Evolutionary conservation across 2,888 invertebrate species (phyloP).

Genomic region (Andricus curvator): DNA sequence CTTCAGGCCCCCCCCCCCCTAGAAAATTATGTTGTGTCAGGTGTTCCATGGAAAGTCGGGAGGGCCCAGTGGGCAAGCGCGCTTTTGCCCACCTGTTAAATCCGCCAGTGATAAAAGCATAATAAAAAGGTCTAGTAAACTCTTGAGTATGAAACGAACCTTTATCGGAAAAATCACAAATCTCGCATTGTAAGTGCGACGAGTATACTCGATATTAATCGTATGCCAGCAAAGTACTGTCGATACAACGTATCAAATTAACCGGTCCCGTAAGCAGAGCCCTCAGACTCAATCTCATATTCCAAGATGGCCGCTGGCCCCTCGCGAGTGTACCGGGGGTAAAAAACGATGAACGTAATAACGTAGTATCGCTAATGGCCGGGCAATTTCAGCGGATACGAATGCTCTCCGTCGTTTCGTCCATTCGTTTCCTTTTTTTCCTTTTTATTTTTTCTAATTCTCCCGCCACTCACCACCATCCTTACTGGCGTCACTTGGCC

Average conservation of each 20-base stretch:
- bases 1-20: no score
- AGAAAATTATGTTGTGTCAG: no score
- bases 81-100: no score
- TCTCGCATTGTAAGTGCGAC: background rate
- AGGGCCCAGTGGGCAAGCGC: no score
- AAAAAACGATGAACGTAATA: slow-evolving; percentile 77
- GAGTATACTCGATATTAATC: background rate
- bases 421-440: slow-evolving; percentile 57
- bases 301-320: slow-evolving; percentile 74
- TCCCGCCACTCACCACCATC: slow-evolving; percentile 46
- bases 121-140: background rate
- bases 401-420: slow-evolving; percentile 67
- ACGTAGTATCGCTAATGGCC: slow-evolving; percentile 78
- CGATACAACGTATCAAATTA: slow-evolving; percentile 47
- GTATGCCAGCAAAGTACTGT: slow-evolving; percentile 9
- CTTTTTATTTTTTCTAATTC: slow-evolving; percentile 51
- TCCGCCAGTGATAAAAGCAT: no score
- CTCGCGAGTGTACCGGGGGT: slow-evolving; percentile 68
- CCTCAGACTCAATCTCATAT: slow-evolving; percentile 70
- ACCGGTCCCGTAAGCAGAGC: slow-evolving; percentile 49
- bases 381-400: slow-evolving; percentile 77
- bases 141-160: background rate
- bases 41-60: no score
- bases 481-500: slow-evolving; percentile 42
- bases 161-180: background rate